Evolutionary conservation across 2,113 vertebrate species (phyloP), one percentile per base, ranked within the genome.

Genomic region (Datnioides undecimradiatus): DNA sequence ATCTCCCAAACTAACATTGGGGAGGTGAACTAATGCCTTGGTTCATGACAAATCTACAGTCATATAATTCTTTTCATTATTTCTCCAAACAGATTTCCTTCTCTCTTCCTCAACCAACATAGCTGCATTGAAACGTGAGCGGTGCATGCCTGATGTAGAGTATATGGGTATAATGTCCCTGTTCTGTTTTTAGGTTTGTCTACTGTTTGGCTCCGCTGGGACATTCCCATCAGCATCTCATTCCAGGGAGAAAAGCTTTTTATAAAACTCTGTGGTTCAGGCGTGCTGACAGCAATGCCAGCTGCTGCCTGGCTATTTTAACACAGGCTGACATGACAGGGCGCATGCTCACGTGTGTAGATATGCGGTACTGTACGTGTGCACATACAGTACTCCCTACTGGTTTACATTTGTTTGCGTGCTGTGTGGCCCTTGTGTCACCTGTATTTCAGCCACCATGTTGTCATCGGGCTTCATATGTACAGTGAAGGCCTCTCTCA

Each of bases 401-500:
- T 38, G 36, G n/a, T 75, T 78, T 83, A 43, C 69, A 16, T 66
- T 64, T 83, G 80, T 77, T 40, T 66, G 51, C 49, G 40, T 25
- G 40, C 59, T 8, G n/a, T 41, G 58, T 17, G 60, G 40, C 29
- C 19, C 63, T 58, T n/a, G 57, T 67, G 80, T 93, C 90, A 96
- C 96, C 96, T 96, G 95, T 85, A 93, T 93, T 87, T 96, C 96
- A 33, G 96, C 95, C 82, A 96, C 94, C 95, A 96, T 96, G 90
- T 96, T 96, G 87, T 97, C 95, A 59, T 96, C 96, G 19, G 95
- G 94, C 87, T 96, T 96, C 94, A 97, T 91, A 89, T 96, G 95
- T 4, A 96, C 91, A 3, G 91, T 95, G 88, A 97, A 96, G 58
- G 93, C 93, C 91, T 97, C 96, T 69, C 96, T 94, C 93, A 96